A percentile compares a stretch with the other conserved stretches of the same genome.
phyloP scores from a whole-genome alignment of 2,113 vertebrate species.

The Butorides virescens region DNA sequence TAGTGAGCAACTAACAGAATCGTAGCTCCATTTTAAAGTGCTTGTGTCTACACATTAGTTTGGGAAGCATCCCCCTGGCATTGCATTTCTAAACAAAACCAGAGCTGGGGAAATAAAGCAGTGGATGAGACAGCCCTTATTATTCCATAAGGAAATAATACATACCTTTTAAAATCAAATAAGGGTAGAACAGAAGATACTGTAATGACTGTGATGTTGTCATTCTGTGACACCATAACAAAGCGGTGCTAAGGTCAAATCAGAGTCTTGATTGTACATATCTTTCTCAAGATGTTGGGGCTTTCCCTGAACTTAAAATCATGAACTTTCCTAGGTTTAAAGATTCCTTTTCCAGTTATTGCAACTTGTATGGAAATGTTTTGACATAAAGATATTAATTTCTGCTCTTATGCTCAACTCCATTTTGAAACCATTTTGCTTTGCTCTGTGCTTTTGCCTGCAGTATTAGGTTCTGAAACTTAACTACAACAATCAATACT shows the following conservation, averaged over 20 bases:
- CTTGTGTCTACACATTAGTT: neutral
- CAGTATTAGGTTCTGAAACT: neutral
- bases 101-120: neutral
- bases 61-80: neutral
- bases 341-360: neutral
- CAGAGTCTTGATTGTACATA: rapidly evolving
- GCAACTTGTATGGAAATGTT: neutral
- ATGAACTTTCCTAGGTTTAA: neutral
- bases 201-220: neutral
- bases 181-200: neutral
- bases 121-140: neutral
- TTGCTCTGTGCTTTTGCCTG: neutral
- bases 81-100: neutral
- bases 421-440: neutral
- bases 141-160: neutral
- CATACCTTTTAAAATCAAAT: neutral
- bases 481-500: neutral
- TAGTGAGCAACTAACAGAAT: neutral
- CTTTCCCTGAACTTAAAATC: neutral
- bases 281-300: neutral
- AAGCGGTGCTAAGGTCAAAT: neutral
- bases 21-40: neutral
- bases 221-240: neutral
- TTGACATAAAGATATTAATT: neutral
- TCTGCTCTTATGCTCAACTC: neutral